Evolutionary conservation across 2,113 vertebrate genomes (phyloP).

Genomic region (Passer domesticus): DNA sequence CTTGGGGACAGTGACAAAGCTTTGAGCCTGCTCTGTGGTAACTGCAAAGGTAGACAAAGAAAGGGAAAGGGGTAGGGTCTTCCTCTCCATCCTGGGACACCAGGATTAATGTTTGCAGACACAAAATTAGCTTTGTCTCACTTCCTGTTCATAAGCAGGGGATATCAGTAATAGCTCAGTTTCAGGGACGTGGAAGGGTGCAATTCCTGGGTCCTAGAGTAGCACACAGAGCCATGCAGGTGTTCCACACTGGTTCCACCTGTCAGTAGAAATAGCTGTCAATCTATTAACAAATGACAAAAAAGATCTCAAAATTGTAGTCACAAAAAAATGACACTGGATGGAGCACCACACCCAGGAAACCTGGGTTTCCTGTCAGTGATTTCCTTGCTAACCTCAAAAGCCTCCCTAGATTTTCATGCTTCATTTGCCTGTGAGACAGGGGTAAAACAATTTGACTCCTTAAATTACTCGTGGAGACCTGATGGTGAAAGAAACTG

Average conservation of each 20-base stretch:
- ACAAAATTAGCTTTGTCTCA: neutral
- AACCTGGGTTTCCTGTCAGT: neutral
- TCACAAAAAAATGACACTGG: slow-evolving; percentile 38
- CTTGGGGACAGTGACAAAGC: neutral
- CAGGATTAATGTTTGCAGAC: neutral
- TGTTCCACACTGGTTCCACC: neutral
- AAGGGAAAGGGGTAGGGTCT: neutral
- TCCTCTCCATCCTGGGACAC: neutral
- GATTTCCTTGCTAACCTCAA: neutral
- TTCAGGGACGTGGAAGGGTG: neutral
- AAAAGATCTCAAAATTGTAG: neutral
- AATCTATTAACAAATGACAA: neutral
- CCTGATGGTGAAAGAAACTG: neutral
- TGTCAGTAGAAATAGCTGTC: neutral
- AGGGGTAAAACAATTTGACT: neutral
- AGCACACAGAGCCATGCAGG: neutral
- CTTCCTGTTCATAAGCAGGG: neutral
- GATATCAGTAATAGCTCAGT: neutral
- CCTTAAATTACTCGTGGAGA: neutral
- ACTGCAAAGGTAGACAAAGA: neutral
- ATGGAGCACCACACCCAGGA: slow-evolving; percentile 33
- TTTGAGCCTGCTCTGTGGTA: neutral
- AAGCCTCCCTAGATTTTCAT: neutral
- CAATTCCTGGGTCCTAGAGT: neutral
- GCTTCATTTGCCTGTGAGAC: neutral